Evolutionary conservation across 2,888 invertebrate genomes (phyloP), one percentile per base, ranked within the genome.

Genomic region (Euclidia mi): DNA sequence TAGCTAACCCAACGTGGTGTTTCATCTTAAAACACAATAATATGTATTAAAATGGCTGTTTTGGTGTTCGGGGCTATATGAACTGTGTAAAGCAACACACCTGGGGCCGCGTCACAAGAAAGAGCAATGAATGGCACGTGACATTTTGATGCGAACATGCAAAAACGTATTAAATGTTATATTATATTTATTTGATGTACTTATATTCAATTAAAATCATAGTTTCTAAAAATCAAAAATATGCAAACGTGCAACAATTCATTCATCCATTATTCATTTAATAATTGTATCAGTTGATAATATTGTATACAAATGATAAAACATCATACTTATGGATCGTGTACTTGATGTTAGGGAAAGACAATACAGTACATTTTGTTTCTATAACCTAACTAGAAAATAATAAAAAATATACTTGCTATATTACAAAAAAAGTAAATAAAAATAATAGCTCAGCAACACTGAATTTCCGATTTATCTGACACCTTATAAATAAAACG

Each of bases 391-490:
- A 88, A 77, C 82, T 87, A 90, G 80, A 84, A 85, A 74, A 89
- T 84, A 86, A 88, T 89, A 87, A 88, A 85, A 87, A 87, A 88
- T 88, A 90, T 87, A 87, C 85, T 88, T 87, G 87, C 78, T 87
- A 88, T 88, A 78, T 87, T 86, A 89, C 84, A 89, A 87, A 89
- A 89, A 88, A 84, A 79, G 84, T 82, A 82, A 88, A 84, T 85
- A 89, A 90, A 88, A 91, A 87, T 85, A 86, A 86, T 85, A 86
- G 82, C 76, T 88, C 86, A 86, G 87, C 77, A 84, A 87, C 87
- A 86, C 81, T 85, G 82, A 84, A 85, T 85, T 85, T 84, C 78
- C 63, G 64, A 83, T 85, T 86, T 85, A 78, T 70, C 71, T 76
- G 84, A 83, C 73, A 80, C 76, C 83, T 84, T 79, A 85, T 66